Conservation (phyloP, 2,797 vertebrate genomes). For the Phataginus tricuspis region DNA sequence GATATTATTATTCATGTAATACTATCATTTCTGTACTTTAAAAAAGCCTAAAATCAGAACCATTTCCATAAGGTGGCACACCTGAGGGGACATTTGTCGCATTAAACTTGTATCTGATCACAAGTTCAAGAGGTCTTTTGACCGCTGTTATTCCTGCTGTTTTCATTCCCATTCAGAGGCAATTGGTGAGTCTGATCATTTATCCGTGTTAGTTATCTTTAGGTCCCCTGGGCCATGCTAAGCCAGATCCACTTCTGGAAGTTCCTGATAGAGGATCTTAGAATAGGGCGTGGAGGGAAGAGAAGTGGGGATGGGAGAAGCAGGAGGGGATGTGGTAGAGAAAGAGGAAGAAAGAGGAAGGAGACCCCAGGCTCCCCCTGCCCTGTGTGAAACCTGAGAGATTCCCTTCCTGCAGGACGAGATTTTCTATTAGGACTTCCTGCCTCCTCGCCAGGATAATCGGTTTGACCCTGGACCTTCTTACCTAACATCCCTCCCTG, state of each 20-base stretch:
- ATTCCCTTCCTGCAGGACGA: not conserved
- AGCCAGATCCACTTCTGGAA: not conserved
- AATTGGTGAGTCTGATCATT: fast-evolving
- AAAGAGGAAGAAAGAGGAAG: fast-evolving
- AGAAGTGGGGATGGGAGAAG: no score
- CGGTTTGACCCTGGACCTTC: not conserved
- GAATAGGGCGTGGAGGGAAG: not conserved
- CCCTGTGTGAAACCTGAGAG: not conserved
- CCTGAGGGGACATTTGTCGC: not conserved
- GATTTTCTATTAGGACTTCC: not conserved
- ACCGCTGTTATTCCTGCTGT: not conserved
- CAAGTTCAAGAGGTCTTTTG: not conserved
- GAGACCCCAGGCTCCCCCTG: fast-evolving
- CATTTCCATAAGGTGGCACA: no score
- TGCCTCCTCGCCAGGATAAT: not conserved
- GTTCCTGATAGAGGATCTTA: not conserved
- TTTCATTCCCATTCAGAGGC: not conserved
- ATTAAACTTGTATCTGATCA: not conserved
- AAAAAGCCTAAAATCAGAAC: not conserved
- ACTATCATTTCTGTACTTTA: not conserved
- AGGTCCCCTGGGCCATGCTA: not conserved
- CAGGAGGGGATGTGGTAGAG: not conserved
- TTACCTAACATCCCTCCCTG: no score
- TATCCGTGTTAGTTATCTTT: not conserved
- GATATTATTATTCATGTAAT: no score